Evolutionary conservation across 2,113 vertebrate genomes (phyloP), one percentile per base, ranked within the genome.

Genomic region (Phrynocephalus versicolor): DNA sequence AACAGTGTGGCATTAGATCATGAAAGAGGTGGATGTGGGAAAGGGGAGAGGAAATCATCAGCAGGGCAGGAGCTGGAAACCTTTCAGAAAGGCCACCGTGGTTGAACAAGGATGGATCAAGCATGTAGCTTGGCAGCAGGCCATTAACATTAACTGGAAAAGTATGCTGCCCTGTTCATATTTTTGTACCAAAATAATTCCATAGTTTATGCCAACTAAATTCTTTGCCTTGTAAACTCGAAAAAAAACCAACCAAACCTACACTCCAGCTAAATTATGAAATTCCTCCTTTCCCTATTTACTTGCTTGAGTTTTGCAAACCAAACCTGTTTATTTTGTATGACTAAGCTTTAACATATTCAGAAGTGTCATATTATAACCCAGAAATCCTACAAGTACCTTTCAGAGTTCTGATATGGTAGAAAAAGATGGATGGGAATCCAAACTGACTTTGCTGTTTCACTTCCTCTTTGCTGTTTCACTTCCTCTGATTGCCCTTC

Each of bases 161-260:
- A 80, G 84, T 73, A 80, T 81, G 58, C 77, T 78, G 75, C 51
- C n/a, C 51, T 45, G 58, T 74, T 73, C 58, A 51, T 85, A 51
- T 85, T 81, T 80, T 73, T 85, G 69, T 69, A 85, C 77, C 33
- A 85, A 73, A 85, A 79, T 64, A 80, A 85, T 80, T 85, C 77
- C 84, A 74, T 39, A 35, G 16, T 14, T 23, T 74, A 16, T 73
- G 41, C 19, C 73, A 85, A 55, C 77, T 69, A 73, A 35, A 33
- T 60, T 60, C 19, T 71, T 55, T 30, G 57, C 39, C 23, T 37
- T 83, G 69, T 73, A 74, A 74, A 83, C 57, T 64, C 39, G 73
- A 37, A 79, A 73, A 45, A 16, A n/a, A n/a, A n/a, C n/a, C n/a
- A n/a, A n/a, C n/a, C n/a, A n/a, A n/a, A n/a, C n/a, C 77, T 64